Percentiles rank a stretch among this genome's conserved stretches.
phyloP scores from a whole-genome alignment of 2,113 vertebrate genomes.

The Atlantisia rogersi region DNA sequence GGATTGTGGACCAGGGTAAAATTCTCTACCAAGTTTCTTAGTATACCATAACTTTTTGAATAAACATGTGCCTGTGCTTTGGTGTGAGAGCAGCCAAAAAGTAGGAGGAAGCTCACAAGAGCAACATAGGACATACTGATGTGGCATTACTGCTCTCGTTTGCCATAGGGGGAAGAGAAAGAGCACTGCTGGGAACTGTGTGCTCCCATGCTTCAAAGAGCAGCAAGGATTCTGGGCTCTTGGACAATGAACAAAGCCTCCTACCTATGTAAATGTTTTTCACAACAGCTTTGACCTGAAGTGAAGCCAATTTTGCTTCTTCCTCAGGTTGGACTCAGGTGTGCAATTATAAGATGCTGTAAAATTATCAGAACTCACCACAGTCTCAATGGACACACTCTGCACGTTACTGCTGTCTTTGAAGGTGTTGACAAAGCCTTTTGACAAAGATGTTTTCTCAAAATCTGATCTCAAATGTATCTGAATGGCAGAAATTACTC shows the following conservation, averaged over 20 bases:
- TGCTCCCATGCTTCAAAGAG: not conserved
- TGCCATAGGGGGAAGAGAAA: not conserved
- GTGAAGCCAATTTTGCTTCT: not conserved
- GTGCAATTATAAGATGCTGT: not conserved
- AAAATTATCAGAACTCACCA: not conserved
- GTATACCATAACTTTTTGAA: not conserved
- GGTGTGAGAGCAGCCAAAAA: not conserved
- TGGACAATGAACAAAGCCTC: not conserved
- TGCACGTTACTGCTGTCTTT: not conserved
- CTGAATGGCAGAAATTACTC: not conserved
- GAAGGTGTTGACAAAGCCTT: not conserved
- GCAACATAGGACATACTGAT: not conserved
- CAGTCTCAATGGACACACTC: not conserved
- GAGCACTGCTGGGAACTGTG: not conserved
- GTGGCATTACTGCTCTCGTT: fast-evolving
- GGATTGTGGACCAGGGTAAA: not conserved
- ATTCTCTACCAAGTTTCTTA: not conserved
- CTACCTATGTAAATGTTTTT: not conserved
- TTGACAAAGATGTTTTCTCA: not conserved
- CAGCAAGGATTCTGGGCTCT: not conserved
- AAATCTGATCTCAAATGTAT: not conserved
- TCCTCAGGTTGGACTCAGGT: not conserved
- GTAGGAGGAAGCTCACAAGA: not conserved
- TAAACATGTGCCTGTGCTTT: not conserved
- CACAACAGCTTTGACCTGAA: not conserved